phyloP scores from a whole-genome alignment of 2,888 invertebrate genomes.

The Melangyna quadrimaculata region DNA sequence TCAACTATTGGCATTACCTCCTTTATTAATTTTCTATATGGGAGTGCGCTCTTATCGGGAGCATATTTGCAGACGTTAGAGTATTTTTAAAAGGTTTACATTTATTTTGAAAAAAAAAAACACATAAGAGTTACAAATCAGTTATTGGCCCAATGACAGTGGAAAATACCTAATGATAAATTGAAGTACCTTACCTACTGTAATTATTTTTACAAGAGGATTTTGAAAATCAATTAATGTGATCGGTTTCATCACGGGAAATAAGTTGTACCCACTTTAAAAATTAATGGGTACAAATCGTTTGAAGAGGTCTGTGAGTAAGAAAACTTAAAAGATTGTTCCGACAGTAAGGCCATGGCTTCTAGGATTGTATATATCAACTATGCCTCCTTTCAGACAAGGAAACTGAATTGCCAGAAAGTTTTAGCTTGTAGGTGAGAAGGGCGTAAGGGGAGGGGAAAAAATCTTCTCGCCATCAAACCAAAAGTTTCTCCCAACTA shows the following conservation, averaged over 20 bases:
- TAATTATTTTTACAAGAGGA: not conserved
- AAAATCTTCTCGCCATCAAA: too few species aligned
- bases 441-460: too few species aligned
- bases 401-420: too few species aligned
- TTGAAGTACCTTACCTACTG: not conserved
- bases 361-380: too few species aligned
- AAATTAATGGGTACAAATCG: not conserved
- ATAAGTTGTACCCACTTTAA: not conserved
- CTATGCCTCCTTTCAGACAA: too few species aligned
- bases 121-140: not conserved
- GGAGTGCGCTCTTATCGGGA: not conserved
- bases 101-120: too few species aligned
- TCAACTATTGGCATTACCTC: not conserved
- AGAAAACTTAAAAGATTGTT: not conserved
- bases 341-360: not conserved
- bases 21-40: not conserved
- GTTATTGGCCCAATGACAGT: not conserved
- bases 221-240: not conserved
- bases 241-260: not conserved
- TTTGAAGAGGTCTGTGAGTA: not conserved
- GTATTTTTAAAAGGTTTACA: not conserved
- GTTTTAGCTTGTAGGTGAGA: too few species aligned
- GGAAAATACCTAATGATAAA: not conserved
- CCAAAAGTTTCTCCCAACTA: too few species aligned
- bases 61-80: not conserved